phyloP scores from a whole-genome alignment of 2,797 vertebrate genomes.

The Centropyge bicolor region DNA sequence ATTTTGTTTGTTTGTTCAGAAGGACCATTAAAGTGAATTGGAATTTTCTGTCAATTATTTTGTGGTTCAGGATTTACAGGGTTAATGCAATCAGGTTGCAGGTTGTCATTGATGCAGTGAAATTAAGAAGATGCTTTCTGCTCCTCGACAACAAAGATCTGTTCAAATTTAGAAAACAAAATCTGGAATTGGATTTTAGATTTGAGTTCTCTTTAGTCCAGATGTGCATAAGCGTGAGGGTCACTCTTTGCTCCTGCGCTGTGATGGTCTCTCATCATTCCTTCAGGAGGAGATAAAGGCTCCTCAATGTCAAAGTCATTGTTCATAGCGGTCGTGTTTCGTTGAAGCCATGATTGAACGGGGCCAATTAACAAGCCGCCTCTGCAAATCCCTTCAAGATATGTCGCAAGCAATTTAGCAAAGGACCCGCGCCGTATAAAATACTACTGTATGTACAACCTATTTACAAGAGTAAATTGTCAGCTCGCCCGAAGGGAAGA shows the following conservation, averaged over 20 bases:
- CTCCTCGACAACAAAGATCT: background rate
- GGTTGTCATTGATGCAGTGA: background rate
- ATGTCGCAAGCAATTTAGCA: conserved; percentile 48
- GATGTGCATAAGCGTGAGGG: background rate
- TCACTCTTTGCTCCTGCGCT: background rate
- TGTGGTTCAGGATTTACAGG: no score
- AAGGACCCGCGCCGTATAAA: conserved; percentile 43
- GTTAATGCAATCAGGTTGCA: background rate
- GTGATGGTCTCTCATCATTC: background rate
- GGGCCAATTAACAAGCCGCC: conserved; percentile 60
- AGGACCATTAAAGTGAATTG: no score
- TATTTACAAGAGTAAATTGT: conserved; percentile 63
- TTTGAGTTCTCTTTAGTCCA: background rate
- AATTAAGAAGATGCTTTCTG: background rate
- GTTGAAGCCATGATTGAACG: conserved; percentile 37
- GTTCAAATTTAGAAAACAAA: background rate
- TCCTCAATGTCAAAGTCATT: conserved; percentile 13
- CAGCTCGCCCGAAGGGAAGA: conserved; percentile 60
- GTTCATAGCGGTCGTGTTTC: conserved; percentile 32
- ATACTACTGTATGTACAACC: conserved; percentile 35
- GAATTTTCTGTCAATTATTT: no score
- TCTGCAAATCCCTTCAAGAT: conserved; percentile 55
- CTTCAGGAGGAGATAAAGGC: conserved; percentile 22
- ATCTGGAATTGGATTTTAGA: no score
- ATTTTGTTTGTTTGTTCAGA: no score